Evolutionary conservation across 2,797 vertebrate species (phyloP).

Genomic region (Trachops cirrhosus): DNA sequence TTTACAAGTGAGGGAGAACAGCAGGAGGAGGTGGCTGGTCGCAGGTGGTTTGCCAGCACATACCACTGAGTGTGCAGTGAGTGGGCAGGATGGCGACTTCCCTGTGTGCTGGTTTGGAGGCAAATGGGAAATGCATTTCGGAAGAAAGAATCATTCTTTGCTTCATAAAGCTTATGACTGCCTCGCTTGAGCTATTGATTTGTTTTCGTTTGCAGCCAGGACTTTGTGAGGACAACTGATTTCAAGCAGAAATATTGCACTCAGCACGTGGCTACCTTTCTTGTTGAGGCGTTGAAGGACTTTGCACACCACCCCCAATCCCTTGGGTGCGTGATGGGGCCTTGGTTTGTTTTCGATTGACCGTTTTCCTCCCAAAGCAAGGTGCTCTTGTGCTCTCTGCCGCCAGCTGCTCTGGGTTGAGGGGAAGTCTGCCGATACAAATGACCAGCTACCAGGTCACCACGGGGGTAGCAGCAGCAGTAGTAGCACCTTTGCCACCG

Average conservation of each 20-base stretch:
- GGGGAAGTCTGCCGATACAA: neutral
- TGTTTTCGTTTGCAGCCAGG: neutral
- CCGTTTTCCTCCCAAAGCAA: neutral
- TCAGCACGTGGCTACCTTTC: neutral
- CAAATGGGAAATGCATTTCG: neutral
- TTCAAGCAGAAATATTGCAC: neutral
- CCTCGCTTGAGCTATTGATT: neutral
- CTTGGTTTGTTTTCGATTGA: neutral
- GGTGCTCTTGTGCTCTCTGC: neutral
- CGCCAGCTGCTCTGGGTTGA: neutral
- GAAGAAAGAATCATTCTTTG: neutral
- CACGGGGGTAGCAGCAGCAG: neutral
- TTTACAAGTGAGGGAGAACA: neutral
- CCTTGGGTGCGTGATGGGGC: too few species aligned
- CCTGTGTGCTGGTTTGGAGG: neutral
- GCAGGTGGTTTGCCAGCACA: rapidly evolving
- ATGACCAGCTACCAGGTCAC: neutral
- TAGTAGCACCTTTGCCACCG: neutral
- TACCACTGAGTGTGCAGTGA: neutral
- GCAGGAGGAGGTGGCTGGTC: neutral
- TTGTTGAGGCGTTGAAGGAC: neutral
- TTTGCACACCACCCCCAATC: too few species aligned
- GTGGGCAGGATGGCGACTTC: neutral
- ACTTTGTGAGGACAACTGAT: neutral
- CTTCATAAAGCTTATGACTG: neutral